These are phyloP conservation scores for Nemurella pictetii DNA, from an alignment of 2,888 invertebrate genomes.

Conservation along the genomic window DNA sequence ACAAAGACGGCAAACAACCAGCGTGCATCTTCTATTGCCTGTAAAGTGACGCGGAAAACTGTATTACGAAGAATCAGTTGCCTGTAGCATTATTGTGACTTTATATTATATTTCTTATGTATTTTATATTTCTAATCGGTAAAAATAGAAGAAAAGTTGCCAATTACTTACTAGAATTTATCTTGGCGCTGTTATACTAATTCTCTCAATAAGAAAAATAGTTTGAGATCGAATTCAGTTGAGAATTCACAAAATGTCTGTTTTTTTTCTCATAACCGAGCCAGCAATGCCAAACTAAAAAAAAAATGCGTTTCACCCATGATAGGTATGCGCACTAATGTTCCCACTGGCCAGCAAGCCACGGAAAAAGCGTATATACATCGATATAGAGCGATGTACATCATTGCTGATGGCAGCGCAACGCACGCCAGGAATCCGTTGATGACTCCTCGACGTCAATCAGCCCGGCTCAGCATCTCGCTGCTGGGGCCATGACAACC, in stretches of 20 bases:
- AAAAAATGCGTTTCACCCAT: neutral
- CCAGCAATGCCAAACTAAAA: neutral
- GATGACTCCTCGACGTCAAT: neutral
- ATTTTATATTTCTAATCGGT: too few relatives aligned
- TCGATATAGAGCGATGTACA: neutral
- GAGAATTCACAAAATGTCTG: neutral
- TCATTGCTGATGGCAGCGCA: neutral
- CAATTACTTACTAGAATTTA: too few relatives aligned
- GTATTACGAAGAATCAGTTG: too few relatives aligned
- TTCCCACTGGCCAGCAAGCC: neutral
- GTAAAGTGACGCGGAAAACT: neutral
- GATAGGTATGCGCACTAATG: neutral
- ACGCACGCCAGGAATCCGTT: neutral
- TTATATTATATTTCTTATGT: too few relatives aligned
- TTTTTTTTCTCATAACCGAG: neutral
- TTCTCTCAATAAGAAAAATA: too few relatives aligned
- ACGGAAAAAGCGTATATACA: neutral
- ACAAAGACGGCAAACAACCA: neutral
- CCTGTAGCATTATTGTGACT: too few relatives aligned
- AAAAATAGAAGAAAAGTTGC: too few relatives aligned
- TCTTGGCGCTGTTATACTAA: too few relatives aligned
- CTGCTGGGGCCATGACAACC: neutral
- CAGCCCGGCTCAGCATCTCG: neutral
- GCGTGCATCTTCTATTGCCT: neutral
- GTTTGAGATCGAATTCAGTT: too few relatives aligned